A percentile compares a stretch with the other conserved stretches of the same genome.
Evolutionary conservation across 2,888 invertebrate species (phyloP).

Genomic region (Pecten maximus): DNA sequence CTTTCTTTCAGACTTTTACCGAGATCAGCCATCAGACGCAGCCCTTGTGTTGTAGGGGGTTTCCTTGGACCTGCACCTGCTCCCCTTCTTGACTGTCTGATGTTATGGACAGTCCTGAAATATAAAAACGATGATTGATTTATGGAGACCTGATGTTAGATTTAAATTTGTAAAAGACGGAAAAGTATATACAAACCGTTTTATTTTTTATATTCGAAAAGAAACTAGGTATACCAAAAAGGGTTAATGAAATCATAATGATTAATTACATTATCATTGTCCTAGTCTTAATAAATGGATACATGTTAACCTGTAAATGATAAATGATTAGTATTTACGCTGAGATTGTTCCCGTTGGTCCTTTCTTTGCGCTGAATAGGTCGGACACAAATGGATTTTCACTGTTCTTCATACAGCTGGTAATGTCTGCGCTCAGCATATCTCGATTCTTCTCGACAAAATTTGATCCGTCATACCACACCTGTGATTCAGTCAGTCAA

Average conservation of each 20-base stretch:
- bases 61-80: background rate
- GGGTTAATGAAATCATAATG: too few species aligned
- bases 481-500: slow-evolving; percentile 67
- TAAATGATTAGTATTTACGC: too few species aligned
- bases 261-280: too few species aligned
- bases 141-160: too few species aligned
- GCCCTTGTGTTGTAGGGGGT: slow-evolving; percentile 45
- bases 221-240: too few species aligned
- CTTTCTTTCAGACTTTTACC: slow-evolving; percentile 56
- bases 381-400: slow-evolving; percentile 71
- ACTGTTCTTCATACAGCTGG: slow-evolving; percentile 71
- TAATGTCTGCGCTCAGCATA: slow-evolving; percentile 68
- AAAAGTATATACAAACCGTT: too few species aligned
- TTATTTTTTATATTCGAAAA: too few species aligned
- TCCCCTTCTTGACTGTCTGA: slow-evolving; percentile 41
- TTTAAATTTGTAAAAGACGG: too few species aligned
- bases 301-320: too few species aligned
- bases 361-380: slow-evolving; percentile 69
- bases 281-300: too few species aligned
- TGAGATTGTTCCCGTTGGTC: slow-evolving; percentile 70
- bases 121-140: too few species aligned
- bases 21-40: slow-evolving; percentile 47
- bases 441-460: slow-evolving; percentile 79
- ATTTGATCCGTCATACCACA: slow-evolving; percentile 70
- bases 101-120: background rate